These are phyloP conservation scores for Sebastes cheni DNA, from an alignment of 2,797 vertebrate genomes.

Conservation along the genomic window DNA sequence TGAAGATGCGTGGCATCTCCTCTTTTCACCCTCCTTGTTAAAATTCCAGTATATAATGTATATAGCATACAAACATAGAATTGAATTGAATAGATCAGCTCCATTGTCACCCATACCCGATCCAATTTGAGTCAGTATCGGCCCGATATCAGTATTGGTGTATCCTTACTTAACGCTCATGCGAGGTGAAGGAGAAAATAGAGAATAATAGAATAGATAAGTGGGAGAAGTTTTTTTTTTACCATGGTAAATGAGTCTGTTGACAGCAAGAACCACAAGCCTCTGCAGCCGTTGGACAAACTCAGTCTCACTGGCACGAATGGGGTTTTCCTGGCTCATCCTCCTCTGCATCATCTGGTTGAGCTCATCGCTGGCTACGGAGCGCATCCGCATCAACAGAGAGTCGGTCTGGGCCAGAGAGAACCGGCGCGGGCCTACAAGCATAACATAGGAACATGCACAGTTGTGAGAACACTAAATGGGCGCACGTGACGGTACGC, in stretches of 20 bases:
- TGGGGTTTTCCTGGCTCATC: slow-evolving; percentile 95
- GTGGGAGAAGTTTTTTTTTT: slow-evolving; percentile 23
- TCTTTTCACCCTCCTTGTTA: too few species aligned
- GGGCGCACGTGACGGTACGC: background rate
- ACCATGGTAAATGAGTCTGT: slow-evolving; percentile 96
- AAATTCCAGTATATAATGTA: too few species aligned
- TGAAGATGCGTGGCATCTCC: too few species aligned
- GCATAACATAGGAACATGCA: background rate
- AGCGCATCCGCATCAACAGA: slow-evolving; percentile 93
- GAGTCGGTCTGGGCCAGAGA: slow-evolving; percentile 91
- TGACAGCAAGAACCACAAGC: slow-evolving; percentile 91
- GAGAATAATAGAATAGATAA: background rate
- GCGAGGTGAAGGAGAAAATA: background rate
- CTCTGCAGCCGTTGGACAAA: slow-evolving; percentile 93
- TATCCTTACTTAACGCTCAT: background rate
- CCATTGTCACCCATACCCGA: too few species aligned
- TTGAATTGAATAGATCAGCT: too few species aligned
- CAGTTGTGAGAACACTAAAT: background rate
- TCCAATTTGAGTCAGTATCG: too few species aligned
- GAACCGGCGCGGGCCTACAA: slow-evolving; percentile 87
- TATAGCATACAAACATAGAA: too few species aligned
- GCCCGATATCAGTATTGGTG: too few species aligned
- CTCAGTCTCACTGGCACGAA: slow-evolving; percentile 90
- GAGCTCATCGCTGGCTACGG: slow-evolving; percentile 94
- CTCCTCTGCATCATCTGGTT: slow-evolving; percentile 94